phyloP scores from a whole-genome alignment of 2,113 vertebrate species.

The Anolis sagrei region DNA sequence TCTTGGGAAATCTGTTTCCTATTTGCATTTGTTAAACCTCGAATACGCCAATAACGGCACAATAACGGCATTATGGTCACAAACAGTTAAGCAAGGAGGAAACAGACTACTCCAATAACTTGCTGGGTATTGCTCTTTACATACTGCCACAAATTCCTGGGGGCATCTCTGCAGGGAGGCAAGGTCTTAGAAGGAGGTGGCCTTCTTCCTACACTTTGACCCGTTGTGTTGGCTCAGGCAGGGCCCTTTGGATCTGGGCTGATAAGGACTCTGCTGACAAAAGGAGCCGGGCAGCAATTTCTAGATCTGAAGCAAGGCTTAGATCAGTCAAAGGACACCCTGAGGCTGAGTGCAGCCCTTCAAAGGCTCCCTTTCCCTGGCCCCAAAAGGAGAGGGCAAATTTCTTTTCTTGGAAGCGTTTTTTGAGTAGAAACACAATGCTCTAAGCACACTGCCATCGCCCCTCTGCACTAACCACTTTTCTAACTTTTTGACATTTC shows the following conservation, averaged over 20 bases:
- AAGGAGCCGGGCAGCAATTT: background rate
- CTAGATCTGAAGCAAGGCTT: background rate
- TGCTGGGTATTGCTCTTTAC: slow-evolving; percentile 28
- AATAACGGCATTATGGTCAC: background rate
- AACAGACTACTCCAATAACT: background rate
- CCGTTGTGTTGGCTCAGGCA: slow-evolving; percentile 9
- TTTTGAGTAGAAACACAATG: too few species aligned
- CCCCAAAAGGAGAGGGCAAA: too few species aligned
- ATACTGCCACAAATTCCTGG: slow-evolving; percentile 26
- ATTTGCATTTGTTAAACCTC: background rate
- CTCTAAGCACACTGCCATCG: too few species aligned
- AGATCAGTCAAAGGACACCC: slow-evolving; percentile 20
- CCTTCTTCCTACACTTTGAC: slow-evolving; percentile 52
- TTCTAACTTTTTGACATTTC: too few species aligned
- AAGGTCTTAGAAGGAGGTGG: slow-evolving; percentile 45
- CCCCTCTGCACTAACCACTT: too few species aligned
- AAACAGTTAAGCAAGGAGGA: slow-evolving; percentile 7
- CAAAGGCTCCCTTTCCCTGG: background rate
- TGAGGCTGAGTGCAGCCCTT: too few species aligned
- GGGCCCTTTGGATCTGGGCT: slow-evolving; percentile 52
- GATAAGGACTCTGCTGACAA: slow-evolving; percentile 23
- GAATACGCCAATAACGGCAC: background rate
- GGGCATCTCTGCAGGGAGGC: slow-evolving; percentile 22
- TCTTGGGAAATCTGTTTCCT: background rate
- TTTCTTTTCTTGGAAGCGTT: too few species aligned